Base-by-base conservation (phyloP, 2,888 invertebrate species). In the Ligdia adustata region DNA sequence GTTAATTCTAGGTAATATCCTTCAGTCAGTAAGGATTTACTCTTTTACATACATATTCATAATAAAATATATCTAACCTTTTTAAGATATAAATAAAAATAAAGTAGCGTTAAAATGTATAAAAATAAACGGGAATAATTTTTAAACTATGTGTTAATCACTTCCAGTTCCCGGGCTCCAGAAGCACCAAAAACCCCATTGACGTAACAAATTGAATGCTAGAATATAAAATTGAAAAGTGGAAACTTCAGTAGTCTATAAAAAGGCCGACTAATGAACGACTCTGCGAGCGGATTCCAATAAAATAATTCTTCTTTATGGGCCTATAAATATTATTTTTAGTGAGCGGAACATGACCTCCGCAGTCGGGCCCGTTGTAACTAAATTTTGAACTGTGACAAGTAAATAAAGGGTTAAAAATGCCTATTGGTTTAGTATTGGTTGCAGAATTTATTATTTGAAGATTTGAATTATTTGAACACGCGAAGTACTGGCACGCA, bases 261-360 rank as follows among this genome's bases (percentile, higher is more conserved):
- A 12, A 33, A 15, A 28, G 48, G 12, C 27, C 28, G 7, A 18
- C 37, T 48, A 33, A 48, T 48, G 33, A 37, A 42, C 15, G 29
- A 29, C 14, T 4, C 5, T 5, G 24, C 2, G 15, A 45, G 32
- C 42, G 48, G 22, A 37, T 28, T 9, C 47, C 13, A 32, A 48
- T 41, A 47, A 47, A 22, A 48, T 48, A 41, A 32, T 38, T 49
- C 38, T 49, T 29, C 33, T 49, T 49, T 49, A 49, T 49, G 37
- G 42, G 4, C 38, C 28, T 5, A 43, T 49, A 43, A 49, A 49
- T 49, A 43, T 49, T 43, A 29, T 43, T 49, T 49, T 49, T 33
- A 48, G 48, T 42, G 48, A 28, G 32, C 48, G 28, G 42, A 42
- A 35, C 41, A 18, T 29, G 26, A 24, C 31, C 37, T 39, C 14